These are phyloP conservation scores for Himalopsyche japonica DNA, from an alignment of 2,888 invertebrate genomes.

Conservation along the genomic window DNA sequence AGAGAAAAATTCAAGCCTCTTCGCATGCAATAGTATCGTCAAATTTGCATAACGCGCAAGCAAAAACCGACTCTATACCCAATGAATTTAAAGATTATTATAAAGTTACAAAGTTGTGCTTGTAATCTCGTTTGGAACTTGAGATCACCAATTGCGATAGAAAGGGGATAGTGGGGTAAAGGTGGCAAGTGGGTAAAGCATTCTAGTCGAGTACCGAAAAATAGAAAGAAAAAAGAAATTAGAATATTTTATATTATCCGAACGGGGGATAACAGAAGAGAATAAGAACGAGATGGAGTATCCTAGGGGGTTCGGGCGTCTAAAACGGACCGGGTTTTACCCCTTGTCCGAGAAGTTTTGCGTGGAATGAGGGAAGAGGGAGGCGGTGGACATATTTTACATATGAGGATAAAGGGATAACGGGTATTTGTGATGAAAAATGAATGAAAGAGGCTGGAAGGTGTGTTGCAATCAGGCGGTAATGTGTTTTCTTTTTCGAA, in stretches of 20 bases:
- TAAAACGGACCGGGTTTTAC: constrained; percentile 30
- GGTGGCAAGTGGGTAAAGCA: constrained; percentile 13
- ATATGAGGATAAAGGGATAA: constrained; percentile 39
- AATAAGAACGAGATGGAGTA: background rate
- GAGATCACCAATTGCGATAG: constrained; percentile 32
- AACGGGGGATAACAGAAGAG: constrained; percentile 24
- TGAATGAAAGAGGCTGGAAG: constrained; percentile 33
- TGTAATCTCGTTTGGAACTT: background rate
- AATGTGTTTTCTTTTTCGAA: constrained; percentile 32
- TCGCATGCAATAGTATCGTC: background rate
- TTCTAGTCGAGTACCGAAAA: constrained; percentile 28
- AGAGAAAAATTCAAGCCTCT: constrained; percentile 28
- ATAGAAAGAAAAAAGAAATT: constrained; percentile 36
- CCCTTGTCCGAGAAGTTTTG: background rate
- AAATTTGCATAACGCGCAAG: background rate
- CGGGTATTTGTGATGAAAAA: constrained; percentile 38
- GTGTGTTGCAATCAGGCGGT: constrained; percentile 37
- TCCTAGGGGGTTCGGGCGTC: constrained; percentile 8
- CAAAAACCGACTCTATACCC: background rate
- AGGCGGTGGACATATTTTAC: constrained; percentile 39
- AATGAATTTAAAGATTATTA: background rate
- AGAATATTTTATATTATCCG: constrained; percentile 38
- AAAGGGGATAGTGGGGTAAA: constrained; percentile 22
- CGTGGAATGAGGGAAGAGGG: background rate
- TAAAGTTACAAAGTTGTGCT: background rate